These are phyloP conservation scores for Cryptoprocta ferox DNA, from an alignment of 2,797 vertebrate genomes.

Conservation along the genomic window DNA sequence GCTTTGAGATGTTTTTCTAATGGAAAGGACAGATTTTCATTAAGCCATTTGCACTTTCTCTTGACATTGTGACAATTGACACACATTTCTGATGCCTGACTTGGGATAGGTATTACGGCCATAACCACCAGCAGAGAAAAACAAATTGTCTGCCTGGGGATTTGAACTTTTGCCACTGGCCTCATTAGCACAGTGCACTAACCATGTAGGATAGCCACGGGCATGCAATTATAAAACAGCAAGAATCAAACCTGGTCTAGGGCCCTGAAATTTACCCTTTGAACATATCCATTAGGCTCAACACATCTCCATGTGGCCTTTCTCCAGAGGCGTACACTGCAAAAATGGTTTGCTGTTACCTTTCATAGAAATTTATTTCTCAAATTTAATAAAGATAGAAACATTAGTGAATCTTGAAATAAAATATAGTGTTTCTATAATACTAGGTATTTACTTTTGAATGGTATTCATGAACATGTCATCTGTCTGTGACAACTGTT, in stretches of 20 bases:
- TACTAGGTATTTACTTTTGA: constrained; percentile 28
- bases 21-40: constrained; percentile 44
- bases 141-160: constrained; percentile 73
- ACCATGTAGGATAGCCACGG: constrained; percentile 53
- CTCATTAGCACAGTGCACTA: constrained; percentile 62
- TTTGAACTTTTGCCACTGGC: constrained; percentile 72
- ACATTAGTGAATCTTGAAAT: constrained; percentile 12
- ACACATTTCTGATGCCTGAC: constrained; percentile 42
- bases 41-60: constrained; percentile 18
- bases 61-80: not conserved
- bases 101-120: constrained; percentile 20
- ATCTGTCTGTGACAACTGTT: constrained; percentile 10
- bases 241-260: constrained; percentile 54
- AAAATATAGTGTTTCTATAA: constrained; percentile 48
- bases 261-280: constrained; percentile 60
- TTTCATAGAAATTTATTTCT: constrained; percentile 32
- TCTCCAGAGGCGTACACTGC: constrained; percentile 3
- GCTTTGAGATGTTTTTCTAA: constrained; percentile 27
- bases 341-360: constrained; percentile 1
- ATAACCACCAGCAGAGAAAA: constrained; percentile 68
- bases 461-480: not conserved
- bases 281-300: constrained; percentile 57
- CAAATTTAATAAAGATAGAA: constrained; percentile 42
- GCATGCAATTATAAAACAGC: constrained; percentile 69
- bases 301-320: not conserved